Evolutionary conservation across 2,888 invertebrate genomes (phyloP).

Genomic region (Eilema depressum): DNA sequence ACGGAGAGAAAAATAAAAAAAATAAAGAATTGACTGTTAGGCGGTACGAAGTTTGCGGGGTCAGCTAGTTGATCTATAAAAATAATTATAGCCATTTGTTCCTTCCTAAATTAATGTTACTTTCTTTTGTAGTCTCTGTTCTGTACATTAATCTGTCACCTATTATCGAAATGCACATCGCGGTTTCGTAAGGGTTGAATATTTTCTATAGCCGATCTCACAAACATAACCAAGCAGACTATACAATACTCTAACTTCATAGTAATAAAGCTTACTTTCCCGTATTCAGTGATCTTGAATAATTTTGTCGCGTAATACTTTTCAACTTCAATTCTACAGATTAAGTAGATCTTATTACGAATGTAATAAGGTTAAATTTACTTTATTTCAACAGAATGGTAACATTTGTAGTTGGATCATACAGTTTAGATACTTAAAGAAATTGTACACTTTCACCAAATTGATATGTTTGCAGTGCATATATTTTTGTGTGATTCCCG

Average conservation of each 20-base stretch:
- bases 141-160: constrained; percentile 60
- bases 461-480: constrained; percentile 26
- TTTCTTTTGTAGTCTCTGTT: constrained; percentile 36
- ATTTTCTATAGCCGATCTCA: constrained; percentile 57
- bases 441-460: constrained; percentile 40
- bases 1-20: no score
- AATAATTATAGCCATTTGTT: neutral
- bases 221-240: constrained; percentile 37
- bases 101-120: neutral
- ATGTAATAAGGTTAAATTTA: neutral
- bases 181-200: constrained; percentile 82
- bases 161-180: constrained; percentile 85
- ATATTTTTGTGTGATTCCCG: neutral
- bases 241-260: constrained; percentile 27
- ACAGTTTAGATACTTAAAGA: constrained; percentile 31
- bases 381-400: neutral
- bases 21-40: no score
- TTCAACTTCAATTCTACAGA: constrained; percentile 8
- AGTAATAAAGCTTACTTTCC: constrained; percentile 29
- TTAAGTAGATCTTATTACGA: neutral
- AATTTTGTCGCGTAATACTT: constrained; percentile 32
- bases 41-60: no score
- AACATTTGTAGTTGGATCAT: constrained; percentile 1
- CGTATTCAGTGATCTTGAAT: neutral
- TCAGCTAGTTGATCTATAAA: no score